phyloP scores from a whole-genome alignment of 1,140 invertebrate genomes.

The Trichonephila inaurata region DNA sequence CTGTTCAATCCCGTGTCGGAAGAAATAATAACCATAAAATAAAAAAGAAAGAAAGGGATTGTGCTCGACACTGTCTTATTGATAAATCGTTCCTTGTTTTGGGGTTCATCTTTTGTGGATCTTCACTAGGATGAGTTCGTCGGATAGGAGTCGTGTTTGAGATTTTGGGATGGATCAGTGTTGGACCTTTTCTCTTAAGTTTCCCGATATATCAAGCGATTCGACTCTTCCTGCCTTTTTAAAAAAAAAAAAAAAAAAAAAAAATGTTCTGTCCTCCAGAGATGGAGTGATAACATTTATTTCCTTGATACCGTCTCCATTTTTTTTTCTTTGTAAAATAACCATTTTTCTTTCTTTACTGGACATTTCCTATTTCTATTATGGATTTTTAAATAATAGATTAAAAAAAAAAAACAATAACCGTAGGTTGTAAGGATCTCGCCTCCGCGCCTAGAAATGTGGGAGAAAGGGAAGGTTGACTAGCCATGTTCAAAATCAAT shows the following conservation, averaged over 20 bases:
- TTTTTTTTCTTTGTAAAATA: background rate
- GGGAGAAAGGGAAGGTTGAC: too few species aligned
- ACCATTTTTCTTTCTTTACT: background rate
- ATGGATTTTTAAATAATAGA: too few species aligned
- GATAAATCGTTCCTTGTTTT: slow-evolving; percentile 68
- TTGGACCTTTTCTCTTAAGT: slow-evolving; percentile 33
- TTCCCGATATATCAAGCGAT: slow-evolving; percentile 49
- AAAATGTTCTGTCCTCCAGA: slow-evolving; percentile 36
- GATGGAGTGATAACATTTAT: slow-evolving; percentile 59
- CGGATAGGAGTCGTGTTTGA: slow-evolving; percentile 14
- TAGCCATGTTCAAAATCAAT: too few species aligned
- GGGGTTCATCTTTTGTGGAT: slow-evolving; percentile 47
- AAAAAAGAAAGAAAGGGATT: slow-evolving; percentile 23
- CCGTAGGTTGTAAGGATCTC: too few species aligned
- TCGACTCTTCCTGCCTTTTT: background rate
- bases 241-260: too few species aligned
- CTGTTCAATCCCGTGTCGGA: slow-evolving; percentile 11
- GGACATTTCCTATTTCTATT: background rate
- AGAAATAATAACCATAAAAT: slow-evolving; percentile 50
- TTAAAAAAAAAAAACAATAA: too few species aligned
- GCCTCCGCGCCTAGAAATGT: too few species aligned
- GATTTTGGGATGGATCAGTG: slow-evolving; percentile 48
- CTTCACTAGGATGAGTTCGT: background rate
- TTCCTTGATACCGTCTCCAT: background rate
- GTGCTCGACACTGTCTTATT: slow-evolving; percentile 49